Conservation (phyloP, 2,888 invertebrate genomes). For the Apodemia hepburni region DNA sequence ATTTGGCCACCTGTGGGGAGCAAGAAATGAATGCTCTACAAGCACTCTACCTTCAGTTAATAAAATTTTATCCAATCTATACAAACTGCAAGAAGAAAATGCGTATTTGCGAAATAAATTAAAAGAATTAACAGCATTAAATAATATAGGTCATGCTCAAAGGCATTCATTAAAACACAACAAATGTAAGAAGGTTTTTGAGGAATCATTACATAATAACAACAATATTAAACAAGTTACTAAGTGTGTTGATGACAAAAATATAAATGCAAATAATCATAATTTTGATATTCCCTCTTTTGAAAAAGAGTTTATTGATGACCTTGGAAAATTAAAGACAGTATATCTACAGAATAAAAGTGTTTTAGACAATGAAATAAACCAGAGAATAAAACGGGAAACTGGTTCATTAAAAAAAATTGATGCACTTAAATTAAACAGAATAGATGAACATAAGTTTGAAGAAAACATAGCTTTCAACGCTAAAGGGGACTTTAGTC, state of each 20-base stretch:
- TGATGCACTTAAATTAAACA: slow-evolving; percentile 33
- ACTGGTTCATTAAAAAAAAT: slow-evolving; percentile 39
- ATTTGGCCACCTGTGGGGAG: slow-evolving; percentile 75
- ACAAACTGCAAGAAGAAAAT: slow-evolving; percentile 75
- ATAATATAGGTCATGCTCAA: slow-evolving; percentile 44
- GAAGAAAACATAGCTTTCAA: slow-evolving; percentile 32
- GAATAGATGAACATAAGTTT: slow-evolving; percentile 40
- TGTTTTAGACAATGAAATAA: slow-evolving; percentile 62
- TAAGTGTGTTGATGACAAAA: slow-evolving; percentile 58
- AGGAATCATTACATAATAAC: slow-evolving; percentile 57
- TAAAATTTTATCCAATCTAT: slow-evolving; percentile 68
- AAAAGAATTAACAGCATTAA: slow-evolving; percentile 55
- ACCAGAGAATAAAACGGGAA: slow-evolving; percentile 49
- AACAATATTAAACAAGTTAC: slow-evolving; percentile 45
- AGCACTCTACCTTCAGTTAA: slow-evolving; percentile 62
- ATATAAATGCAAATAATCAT: slow-evolving; percentile 36
- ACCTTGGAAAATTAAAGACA: slow-evolving; percentile 54
- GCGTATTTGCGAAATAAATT: slow-evolving; percentile 61
- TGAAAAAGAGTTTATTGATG: slow-evolving; percentile 56
- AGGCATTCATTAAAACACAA: slow-evolving; percentile 46
- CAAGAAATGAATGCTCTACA: slow-evolving; percentile 60
- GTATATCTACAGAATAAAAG: slow-evolving; percentile 63
- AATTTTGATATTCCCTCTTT: slow-evolving; percentile 41
- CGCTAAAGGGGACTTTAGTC: slow-evolving; percentile 33
- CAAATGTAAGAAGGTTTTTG: slow-evolving; percentile 66